Evolutionary conservation across 2,888 invertebrate genomes (phyloP), one percentile per base, ranked within the genome.

Genomic region (Drosophila meridionalis): DNA sequence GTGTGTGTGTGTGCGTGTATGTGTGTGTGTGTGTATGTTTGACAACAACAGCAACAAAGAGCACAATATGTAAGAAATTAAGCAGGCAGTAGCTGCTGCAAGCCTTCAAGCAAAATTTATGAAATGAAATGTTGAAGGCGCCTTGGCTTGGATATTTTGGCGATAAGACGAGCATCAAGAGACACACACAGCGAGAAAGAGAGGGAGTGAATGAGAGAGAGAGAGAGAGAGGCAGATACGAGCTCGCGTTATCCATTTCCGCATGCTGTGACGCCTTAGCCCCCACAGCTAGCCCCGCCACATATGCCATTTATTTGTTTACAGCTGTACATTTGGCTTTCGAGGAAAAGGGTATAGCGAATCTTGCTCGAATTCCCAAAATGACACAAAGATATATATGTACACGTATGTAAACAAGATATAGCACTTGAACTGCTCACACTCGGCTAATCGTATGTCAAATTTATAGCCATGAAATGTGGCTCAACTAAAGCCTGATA

Each of bases 101-200:
- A 74, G 66, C 78, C 75, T 74, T 60, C 56, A n/a, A 77, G 78
- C 75, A 60, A 80, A 78, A 80, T 80, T 80, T 78, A 78, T 78
- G 78, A 76, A 78, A 78, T 76, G 80, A 78, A 78, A 76, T 78
- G 80, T 76, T 72, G 66, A 62, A 62, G 79, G 52, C 69, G 76
- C 64, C 78, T 80, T 65, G 80, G 68, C 77, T 65, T 68, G 80
- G 67, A 80, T 80, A 73, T 52, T 52, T 59, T 59, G 58, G 42
- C 45, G 64, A 72, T 78, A 77, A 79, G 63, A 32, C 73, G 47
- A 67, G 73, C 58, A 58, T 57, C 59, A 69, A 61, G 48, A 72
- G 48, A 63, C 60, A 42, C 42, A 26, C 6, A 28, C 26, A 47
- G 26, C 1, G 30, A 36, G 9, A 50, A 26, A 36, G 20, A 42